Evolutionary conservation across 2,888 invertebrate genomes (phyloP).

Genomic region (Drosophila diplacantha): DNA sequence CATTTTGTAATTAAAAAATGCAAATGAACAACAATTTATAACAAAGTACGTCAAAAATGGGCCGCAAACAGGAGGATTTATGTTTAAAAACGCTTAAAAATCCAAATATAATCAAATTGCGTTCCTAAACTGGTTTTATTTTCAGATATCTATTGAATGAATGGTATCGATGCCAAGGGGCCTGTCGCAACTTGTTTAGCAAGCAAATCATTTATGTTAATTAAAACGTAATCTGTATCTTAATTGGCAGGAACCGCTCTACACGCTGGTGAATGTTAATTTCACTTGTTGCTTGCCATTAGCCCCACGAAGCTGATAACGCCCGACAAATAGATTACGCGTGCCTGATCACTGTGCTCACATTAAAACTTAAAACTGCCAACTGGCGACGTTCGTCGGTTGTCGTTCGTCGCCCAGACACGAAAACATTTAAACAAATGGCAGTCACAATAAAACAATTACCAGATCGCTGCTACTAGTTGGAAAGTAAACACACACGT

Average conservation of each 20-base stretch:
- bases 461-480: slow-evolving; percentile 14
- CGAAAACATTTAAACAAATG: slow-evolving; percentile 29
- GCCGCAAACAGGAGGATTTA: background rate
- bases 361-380: slow-evolving; percentile 1
- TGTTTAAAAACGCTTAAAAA: background rate
- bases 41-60: background rate
- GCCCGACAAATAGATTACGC: slow-evolving; percentile 36
- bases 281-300: slow-evolving; percentile 36
- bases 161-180: slow-evolving; percentile 20
- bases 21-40: too few relatives aligned
- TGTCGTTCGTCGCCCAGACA: background rate
- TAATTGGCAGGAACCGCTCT: slow-evolving; percentile 24
- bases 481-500: slow-evolving; percentile 14
- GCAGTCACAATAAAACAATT: slow-evolving; percentile 26
- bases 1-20: background rate
- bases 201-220: slow-evolving; percentile 33
- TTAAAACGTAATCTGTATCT: slow-evolving; percentile 39
- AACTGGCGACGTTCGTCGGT: slow-evolving; percentile 3
- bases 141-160: background rate
- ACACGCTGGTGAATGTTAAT: slow-evolving; percentile 17
- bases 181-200: slow-evolving; percentile 30
- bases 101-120: slow-evolving; percentile 4
- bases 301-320: slow-evolving; percentile 20
- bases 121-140: slow-evolving; percentile 14
- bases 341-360: slow-evolving; percentile 21